Conservation (phyloP, 2,888 invertebrate genomes). For the Barypeithes pellucidus region DNA sequence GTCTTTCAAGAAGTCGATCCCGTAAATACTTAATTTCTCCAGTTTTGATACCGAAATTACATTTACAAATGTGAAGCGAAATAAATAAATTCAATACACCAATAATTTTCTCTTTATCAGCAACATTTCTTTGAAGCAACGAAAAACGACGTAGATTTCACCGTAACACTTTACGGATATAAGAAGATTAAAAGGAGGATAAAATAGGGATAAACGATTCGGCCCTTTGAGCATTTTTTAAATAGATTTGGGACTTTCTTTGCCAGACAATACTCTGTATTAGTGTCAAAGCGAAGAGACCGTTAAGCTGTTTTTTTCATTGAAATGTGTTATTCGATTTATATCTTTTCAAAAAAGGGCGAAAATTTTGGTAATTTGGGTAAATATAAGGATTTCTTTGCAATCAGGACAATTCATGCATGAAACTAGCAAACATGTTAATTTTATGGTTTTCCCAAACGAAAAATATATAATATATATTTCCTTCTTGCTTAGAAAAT, state of each 20-base stretch:
- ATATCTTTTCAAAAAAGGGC: slow-evolving; percentile 4
- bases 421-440: no score
- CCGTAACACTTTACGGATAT: slow-evolving; percentile 35
- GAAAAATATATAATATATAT: no score
- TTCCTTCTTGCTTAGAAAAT: no score
- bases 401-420: neutral
- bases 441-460: no score
- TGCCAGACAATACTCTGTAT: slow-evolving; percentile 34
- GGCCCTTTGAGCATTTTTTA: slow-evolving; percentile 48
- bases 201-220: slow-evolving; percentile 44
- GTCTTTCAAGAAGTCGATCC: no score
- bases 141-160: slow-evolving; percentile 24
- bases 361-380: neutral
- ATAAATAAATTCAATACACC: slow-evolving; percentile 16
- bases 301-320: slow-evolving; percentile 21
- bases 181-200: slow-evolving; percentile 43
- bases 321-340: slow-evolving; percentile 19
- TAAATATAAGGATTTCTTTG: neutral
- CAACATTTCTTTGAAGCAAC: slow-evolving; percentile 12
- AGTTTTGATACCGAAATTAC: neutral
- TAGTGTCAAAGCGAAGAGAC: slow-evolving; percentile 41
- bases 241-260: slow-evolving; percentile 44
- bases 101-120: slow-evolving; percentile 13
- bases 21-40: no score
- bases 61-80: neutral